phyloP scores from a whole-genome alignment of 2,797 vertebrate genomes.

The Leucoraja ocellata region DNA sequence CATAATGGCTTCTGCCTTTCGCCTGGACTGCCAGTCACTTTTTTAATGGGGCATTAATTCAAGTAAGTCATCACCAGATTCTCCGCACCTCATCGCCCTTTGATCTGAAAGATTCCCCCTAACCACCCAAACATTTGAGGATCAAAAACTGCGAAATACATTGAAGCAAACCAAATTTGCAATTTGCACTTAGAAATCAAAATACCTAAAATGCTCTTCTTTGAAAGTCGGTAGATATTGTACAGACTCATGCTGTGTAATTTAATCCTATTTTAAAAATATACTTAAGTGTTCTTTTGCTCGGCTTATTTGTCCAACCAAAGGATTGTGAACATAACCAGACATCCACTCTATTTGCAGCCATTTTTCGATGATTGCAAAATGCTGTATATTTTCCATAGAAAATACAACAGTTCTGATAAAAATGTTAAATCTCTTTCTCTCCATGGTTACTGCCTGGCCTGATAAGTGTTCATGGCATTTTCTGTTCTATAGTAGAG shows the following conservation, averaged over 20 bases:
- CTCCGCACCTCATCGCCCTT: neutral
- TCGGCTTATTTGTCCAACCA: neutral
- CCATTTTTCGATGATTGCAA: neutral
- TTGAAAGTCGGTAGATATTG: neutral
- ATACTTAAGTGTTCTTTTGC: neutral
- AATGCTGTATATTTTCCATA: neutral
- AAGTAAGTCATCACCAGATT: neutral
- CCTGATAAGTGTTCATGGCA: too few relatives aligned
- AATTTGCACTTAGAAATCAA: neutral
- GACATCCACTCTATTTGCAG: neutral
- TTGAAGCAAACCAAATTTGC: neutral
- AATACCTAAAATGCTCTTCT: neutral
- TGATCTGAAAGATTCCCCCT: neutral
- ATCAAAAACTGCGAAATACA: neutral
- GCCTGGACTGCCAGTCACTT: neutral
- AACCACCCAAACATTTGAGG: neutral
- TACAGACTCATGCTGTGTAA: neutral
- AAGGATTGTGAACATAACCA: neutral
- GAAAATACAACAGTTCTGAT: neutral
- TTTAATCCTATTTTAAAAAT: neutral
- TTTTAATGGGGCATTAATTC: neutral
- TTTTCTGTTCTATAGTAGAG: too few relatives aligned
- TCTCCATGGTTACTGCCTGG: too few relatives aligned
- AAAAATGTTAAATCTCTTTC: too few relatives aligned
- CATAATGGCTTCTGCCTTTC: neutral